These are phyloP conservation scores for Diprion similis DNA, from an alignment of 1,140 invertebrate species.

Conservation along the genomic window DNA sequence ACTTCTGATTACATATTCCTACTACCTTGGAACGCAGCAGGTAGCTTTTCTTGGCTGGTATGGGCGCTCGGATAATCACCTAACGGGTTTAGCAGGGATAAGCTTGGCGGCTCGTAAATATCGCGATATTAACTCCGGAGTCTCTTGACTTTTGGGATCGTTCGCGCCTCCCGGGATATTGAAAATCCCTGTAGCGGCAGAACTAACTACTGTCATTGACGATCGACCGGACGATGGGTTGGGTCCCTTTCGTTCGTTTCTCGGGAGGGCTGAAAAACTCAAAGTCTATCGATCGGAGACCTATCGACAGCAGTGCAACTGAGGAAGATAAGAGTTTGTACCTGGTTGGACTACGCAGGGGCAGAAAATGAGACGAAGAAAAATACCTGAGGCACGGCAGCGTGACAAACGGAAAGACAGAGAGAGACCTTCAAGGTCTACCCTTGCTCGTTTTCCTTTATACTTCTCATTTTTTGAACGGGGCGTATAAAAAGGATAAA, in stretches of 20 bases:
- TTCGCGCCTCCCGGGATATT: too few relatives aligned
- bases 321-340: background rate
- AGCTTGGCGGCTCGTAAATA: background rate
- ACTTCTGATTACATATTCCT: constrained; percentile 7
- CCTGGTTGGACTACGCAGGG: background rate
- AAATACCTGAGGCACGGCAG: background rate
- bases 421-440: background rate
- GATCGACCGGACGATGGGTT: too few relatives aligned
- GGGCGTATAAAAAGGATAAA: background rate
- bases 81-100: background rate
- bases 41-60: background rate
- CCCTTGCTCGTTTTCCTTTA: constrained; percentile 4
- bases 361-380: background rate
- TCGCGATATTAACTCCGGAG: background rate
- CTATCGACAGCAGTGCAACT: background rate
- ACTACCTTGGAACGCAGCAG: background rate
- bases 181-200: too few relatives aligned
- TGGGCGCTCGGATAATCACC: background rate
- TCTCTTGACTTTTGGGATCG: too few relatives aligned
- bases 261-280: too few relatives aligned
- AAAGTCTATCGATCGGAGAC: too few relatives aligned
- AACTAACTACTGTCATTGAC: too few relatives aligned
- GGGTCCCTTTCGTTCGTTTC: too few relatives aligned
- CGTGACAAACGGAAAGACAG: background rate
- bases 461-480: background rate